A percentile compares a stretch with the other conserved stretches of the same genome.
These are phyloP conservation scores for Bombycilla garrulus DNA, from an alignment of 2,113 vertebrate genomes.

Conservation along the genomic window DNA sequence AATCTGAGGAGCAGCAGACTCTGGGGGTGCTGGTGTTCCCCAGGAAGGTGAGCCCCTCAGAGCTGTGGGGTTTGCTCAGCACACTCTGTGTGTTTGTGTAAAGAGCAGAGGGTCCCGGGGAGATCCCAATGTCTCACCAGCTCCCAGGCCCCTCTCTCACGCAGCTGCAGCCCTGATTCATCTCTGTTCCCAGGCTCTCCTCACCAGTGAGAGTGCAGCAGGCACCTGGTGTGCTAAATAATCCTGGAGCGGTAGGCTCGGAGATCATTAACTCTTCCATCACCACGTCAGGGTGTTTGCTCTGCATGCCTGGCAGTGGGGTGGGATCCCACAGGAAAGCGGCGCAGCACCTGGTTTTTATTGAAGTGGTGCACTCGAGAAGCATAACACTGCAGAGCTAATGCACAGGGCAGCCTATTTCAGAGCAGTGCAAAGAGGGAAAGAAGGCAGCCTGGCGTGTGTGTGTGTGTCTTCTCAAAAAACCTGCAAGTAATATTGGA, in stretches of 20 bases:
- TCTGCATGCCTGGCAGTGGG: not conserved
- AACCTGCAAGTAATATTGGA: not conserved
- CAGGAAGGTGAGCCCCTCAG: not conserved
- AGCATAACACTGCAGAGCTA: not conserved
- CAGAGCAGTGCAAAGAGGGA: not conserved
- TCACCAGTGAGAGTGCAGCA: constrained; percentile 41
- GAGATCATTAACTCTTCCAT: constrained; percentile 32
- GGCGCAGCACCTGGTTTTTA: not conserved
- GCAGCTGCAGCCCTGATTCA: constrained; percentile 61
- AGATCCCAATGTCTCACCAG: not conserved
- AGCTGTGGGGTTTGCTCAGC: not conserved
- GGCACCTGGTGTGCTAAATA: constrained; percentile 63
- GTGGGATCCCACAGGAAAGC: rapidly evolving
- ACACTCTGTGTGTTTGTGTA: not conserved
- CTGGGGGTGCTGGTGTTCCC: not conserved
- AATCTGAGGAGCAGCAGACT: not conserved
- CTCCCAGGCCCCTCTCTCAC: constrained; percentile 3
- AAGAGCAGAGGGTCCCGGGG: not conserved
- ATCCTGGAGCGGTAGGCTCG: not conserved
- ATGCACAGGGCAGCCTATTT: not conserved
- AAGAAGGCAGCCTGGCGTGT: not conserved
- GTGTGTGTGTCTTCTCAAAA: not conserved
- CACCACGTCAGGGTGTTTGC: not conserved
- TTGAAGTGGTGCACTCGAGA: not conserved
- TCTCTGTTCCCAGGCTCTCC: constrained; percentile 44